Base-by-base conservation (phyloP, 2,113 vertebrate species). In the Poeciliopsis prolifica region DNA sequence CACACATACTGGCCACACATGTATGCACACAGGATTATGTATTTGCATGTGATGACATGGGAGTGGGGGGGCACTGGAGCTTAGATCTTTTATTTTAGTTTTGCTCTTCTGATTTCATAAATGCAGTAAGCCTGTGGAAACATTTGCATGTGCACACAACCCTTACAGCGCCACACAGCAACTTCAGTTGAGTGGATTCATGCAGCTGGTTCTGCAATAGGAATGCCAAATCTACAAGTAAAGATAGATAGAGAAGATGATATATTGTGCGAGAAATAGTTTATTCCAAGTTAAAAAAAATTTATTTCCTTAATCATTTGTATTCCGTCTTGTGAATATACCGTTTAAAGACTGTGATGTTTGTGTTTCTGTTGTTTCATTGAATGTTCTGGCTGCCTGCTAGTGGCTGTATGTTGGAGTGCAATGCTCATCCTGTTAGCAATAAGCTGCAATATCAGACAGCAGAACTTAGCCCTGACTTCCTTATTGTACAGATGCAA, bases 141-240 rank as follows among this genome's bases (percentile, higher is more conserved):
- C 65, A 81, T 78, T 77, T 87, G 87, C 89, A 89, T 86, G 87
- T 77, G 67, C 80, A 77, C 70, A 85, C 31, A 58, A 72, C 44
- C 44, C n/a, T 60, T 68, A 78, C 60, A 72, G 37, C 60, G 61
- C 29, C 30, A 86, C 74, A 84, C 68, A 75, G 66, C 67, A 77
- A 72, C 73, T 74, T 81, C 35, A 73, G 70, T 37, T 15, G 22
- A 67, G 73, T 86, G 74, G 77, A 80, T 66, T 88, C 73, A 67
- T 90, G 91, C 92, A 92, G 92, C 91, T 87, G 91, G 92, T 81
- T 88, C 92, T 93, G 92, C 91, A 85, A 65, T 81, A 77, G 75
- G 82, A 86, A 91, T 91, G 89, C 90, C 92, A 92, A 93, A 92
- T 84, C 74, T 83, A 73, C 35, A 80, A 79, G 66, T 76, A 40